phyloP scores from a whole-genome alignment of 2,797 vertebrate species.

The Pangasius larnaudii region DNA sequence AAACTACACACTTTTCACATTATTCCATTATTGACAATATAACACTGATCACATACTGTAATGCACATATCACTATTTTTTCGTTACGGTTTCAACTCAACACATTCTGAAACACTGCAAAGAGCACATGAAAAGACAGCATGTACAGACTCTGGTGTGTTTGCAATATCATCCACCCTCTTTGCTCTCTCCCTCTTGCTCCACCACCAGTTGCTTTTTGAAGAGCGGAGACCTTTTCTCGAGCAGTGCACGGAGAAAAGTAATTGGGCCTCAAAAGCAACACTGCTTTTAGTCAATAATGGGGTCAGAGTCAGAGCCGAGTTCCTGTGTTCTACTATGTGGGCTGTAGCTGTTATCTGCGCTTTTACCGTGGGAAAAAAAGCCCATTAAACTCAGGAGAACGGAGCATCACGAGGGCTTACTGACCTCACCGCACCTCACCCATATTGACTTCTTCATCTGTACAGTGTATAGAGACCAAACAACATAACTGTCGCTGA shows the following conservation, averaged over 20 bases:
- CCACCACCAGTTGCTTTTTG: constrained; percentile 26
- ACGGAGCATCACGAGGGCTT: constrained; percentile 11
- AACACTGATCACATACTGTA: too few relatives aligned
- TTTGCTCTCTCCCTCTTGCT: constrained; percentile 22
- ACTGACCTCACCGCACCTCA: constrained; percentile 26
- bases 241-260: constrained; percentile 4
- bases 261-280: constrained; percentile 35
- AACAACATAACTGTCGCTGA: constrained; percentile 6
- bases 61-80: not conserved
- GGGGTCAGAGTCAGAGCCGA: constrained; percentile 31
- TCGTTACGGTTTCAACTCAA: not conserved
- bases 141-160: not conserved
- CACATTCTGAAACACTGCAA: not conserved
- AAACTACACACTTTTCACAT: not conserved
- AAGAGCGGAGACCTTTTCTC: constrained; percentile 28
- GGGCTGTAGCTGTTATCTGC: constrained; percentile 32
- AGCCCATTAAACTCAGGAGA: constrained; percentile 28
- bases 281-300: constrained; percentile 45
- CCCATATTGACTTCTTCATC: constrained; percentile 21
- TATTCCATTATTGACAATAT: not conserved
- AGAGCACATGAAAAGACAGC: not conserved
- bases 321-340: constrained; percentile 27
- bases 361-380: constrained; percentile 38
- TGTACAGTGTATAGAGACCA: not conserved
- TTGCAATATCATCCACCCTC: not conserved